Evolutionary conservation across 2,888 invertebrate species (phyloP).

Genomic region (Agrypnus murinus): DNA sequence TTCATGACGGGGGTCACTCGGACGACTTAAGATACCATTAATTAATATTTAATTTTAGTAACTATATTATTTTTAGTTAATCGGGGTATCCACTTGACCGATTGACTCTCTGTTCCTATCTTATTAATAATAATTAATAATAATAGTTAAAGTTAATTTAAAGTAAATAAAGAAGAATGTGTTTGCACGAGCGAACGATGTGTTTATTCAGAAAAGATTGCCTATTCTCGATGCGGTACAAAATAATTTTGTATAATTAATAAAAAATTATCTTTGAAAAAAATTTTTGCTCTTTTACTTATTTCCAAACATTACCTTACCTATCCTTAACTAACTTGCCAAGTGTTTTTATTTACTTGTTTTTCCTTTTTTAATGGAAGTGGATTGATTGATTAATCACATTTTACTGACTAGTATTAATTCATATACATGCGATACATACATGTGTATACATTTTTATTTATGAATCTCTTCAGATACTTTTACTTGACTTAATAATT

Average conservation of each 20-base stretch:
- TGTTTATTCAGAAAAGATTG: conserved; percentile 49
- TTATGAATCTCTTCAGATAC: conserved; percentile 29
- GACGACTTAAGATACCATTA: conserved; percentile 56
- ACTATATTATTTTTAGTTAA: conserved; percentile 57
- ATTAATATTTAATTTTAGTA: conserved; percentile 59
- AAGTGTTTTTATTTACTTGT: too few species aligned
- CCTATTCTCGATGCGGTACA: conserved; percentile 60
- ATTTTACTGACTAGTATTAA: conserved; percentile 18
- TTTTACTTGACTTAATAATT: conserved; percentile 36
- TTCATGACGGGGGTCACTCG: conserved; percentile 54
- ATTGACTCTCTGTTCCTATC: conserved; percentile 57
- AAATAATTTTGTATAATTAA: conserved; percentile 56
- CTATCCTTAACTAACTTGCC: too few species aligned
- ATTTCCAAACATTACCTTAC: conserved; percentile 23
- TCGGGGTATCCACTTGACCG: conserved; percentile 58
- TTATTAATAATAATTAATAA: conserved; percentile 44
- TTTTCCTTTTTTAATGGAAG: conserved; percentile 16
- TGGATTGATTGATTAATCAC: conserved; percentile 5
- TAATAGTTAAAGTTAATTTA: conserved; percentile 51
- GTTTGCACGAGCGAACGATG: conserved; percentile 37
- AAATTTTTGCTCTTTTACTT: conserved; percentile 50
- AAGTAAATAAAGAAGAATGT: conserved; percentile 23
- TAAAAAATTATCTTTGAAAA: conserved; percentile 45
- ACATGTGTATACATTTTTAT: neutral
- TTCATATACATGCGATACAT: neutral